Base-by-base conservation (phyloP, 2,888 invertebrate species). In the Chirona hameri region DNA sequence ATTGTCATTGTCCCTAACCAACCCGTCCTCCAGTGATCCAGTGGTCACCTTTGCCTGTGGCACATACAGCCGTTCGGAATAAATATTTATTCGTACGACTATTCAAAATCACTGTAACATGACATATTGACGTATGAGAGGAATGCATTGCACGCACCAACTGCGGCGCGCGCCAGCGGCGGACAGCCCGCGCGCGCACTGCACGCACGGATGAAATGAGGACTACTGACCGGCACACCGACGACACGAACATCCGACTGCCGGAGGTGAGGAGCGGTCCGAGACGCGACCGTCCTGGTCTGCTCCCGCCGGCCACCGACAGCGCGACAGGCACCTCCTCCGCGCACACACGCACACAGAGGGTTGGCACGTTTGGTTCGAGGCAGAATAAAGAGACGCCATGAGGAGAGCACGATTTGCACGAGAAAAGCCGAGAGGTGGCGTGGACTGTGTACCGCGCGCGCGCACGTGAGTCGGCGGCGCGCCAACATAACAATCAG, bases 91-190 rank as follows among this genome's bases (percentile, higher is more conserved):
- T 76, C 76, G 12, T 76, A 76, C 76, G 76, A 76, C 76, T 76
- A 76, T 76, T 76, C 46, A 76, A 72, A 76, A 76, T 76, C 76
- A 76, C 76, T 46, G 76, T 76, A 76, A 76, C 76, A 76, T 76
- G 76, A 76, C 39, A 76, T 76, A 72, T 76, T 24, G 76, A 76
- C 76, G 76, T 76, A 76, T 76, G 76, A 76, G 76, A 76, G 76
- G 76, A 76, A 76, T 46, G 76, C 46, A 76, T 24, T 12, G 0
- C 72, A 31, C 5, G 72, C 72, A 18, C 27, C 31, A 24, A 31
- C 46, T 4, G 31, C 31, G n/a, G n/a, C 65, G n/a, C n/a, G 65
- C n/a, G n/a, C 57, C 21, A 18, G 57, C 57, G 57, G 57, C 57
- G 7, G 57, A 1, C 57, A 24, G 21, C 57, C 21, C 24, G 24